Base-by-base conservation (phyloP, 2,888 invertebrate species). In the Lepetodrilus schrolli region DNA sequence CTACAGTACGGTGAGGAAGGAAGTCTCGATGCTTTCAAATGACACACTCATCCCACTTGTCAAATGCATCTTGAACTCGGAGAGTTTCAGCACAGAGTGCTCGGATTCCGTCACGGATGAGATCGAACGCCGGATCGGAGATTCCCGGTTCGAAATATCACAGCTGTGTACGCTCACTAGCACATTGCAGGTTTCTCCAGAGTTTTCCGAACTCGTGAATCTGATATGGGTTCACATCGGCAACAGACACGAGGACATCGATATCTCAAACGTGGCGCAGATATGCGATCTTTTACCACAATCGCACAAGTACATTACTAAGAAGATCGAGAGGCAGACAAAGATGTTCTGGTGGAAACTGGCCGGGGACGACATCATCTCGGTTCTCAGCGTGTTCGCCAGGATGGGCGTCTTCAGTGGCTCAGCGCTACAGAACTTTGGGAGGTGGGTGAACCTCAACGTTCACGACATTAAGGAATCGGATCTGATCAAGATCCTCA, bases 151-250 rank as follows among this genome's bases (percentile, higher is more conserved):
- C 50, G 90, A 90, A 21, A 83, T 94, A 4, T 89, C 91, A 13
- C 93, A 94, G 80, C 88, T 94, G 4, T 93, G 94, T 85, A 91
- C 92, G 70, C 92, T 93, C 75, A 91, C 93, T n/a, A 90, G 89
- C 43, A 92, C 92, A 81, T 90, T 94, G 37, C 91, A 92, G 13
- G 90, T 89, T 69, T 92, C 93, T 82, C 92, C 88, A 37, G 78
- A 80, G 58, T 91, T 92, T 86, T 90, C 91, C 30, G 91, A 92
- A 13, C 80, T 85, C 7, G 91, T 93, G 74, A 94, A 94, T 81
- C 93, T 93, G 85, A 88, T 94, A 47, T 94, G 94, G 94, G 91
- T 93, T 74, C 94, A 94, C 8, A 92, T 94, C 81, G 89, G 92
- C 21, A 93, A 92, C 75, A 92, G 92, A 72, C 92, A 93, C 80